Evolutionary conservation across 2,888 invertebrate genomes (phyloP), one percentile per base, ranked within the genome.

Genomic region (Drosophila barbarae): DNA sequence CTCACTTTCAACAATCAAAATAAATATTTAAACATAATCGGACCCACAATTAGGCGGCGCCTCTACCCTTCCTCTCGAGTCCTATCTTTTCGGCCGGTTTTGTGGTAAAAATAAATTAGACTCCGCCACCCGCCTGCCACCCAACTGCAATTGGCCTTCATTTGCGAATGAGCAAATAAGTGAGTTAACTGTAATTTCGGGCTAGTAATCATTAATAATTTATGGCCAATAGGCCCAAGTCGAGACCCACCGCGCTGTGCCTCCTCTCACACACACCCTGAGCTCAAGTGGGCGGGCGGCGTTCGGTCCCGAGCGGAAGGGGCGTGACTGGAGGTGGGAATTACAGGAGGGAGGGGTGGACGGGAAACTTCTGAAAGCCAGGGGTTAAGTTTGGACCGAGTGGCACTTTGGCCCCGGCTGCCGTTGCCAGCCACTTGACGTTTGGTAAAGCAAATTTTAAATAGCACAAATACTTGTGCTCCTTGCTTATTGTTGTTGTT

Each of bases 121-220:
- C 54, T 56, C 28, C 42, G 42, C 26, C 18, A 4, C 9, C 46
- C 15, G 1, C 36, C 2, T 3, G 32, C 47, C 65, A 23, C 18
- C 28, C 42, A 54, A 6, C 71, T 69, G 49, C 86, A 83, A 85
- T 82, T 86, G 85, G 84, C 85, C 81, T 86, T 83, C 85, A 85
- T 82, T 82, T 85, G 72, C 76, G 82, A 84, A 78, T 86, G 86
- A 74, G 87, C 63, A 79, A 85, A 75, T 84, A 84, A 86, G 75
- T 84, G 83, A 84, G 83, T 85, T 84, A 86, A 82, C 77, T 86
- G 80, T 79, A 86, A 86, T 83, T 84, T 86, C 58, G 71, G 74
- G 71, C 87, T 77, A 82, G 77, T 79, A 86, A 82, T 82, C 84
- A 86, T 86, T 86, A 84, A 86, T 86, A 77, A 86, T 86, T 84